phyloP scores from a whole-genome alignment of 2,888 invertebrate genomes.

The Entomobrya proxima region DNA sequence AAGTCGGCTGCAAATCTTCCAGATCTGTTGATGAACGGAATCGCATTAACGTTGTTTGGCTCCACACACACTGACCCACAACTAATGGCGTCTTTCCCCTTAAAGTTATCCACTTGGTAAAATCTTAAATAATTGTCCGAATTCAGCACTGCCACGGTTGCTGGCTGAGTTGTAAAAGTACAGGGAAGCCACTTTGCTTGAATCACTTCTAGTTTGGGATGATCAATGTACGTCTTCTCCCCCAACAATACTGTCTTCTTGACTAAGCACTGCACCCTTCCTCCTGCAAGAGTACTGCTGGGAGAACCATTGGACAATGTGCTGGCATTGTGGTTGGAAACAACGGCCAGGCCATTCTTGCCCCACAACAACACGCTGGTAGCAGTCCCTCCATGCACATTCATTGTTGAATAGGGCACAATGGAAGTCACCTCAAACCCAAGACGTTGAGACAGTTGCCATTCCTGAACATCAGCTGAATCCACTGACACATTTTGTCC shows the following conservation, averaged over 20 bases:
- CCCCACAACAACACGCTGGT: constrained; percentile 63
- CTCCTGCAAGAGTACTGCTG: neutral
- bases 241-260: constrained; percentile 59
- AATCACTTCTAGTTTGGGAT: constrained; percentile 64
- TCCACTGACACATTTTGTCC: neutral
- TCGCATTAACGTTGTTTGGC: constrained; percentile 27
- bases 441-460: constrained; percentile 53
- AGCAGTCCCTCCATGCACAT: constrained; percentile 21
- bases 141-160: constrained; percentile 56
- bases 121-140: constrained; percentile 64
- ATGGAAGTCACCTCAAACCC: constrained; percentile 49
- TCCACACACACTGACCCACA: constrained; percentile 50
- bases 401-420: neutral
- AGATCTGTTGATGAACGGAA: constrained; percentile 61
- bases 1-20: constrained; percentile 53
- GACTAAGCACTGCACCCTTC: neutral
- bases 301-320: neutral
- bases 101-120: constrained; percentile 56
- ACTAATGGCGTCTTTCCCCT: constrained; percentile 47
- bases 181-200: constrained; percentile 69
- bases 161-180: constrained; percentile 29
- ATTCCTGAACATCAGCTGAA: constrained; percentile 40
- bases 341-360: constrained; percentile 67
- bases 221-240: constrained; percentile 68
- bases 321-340: constrained; percentile 47